Conservation (phyloP, 2,888 invertebrate genomes). For the Agapetus fuscipes region DNA sequence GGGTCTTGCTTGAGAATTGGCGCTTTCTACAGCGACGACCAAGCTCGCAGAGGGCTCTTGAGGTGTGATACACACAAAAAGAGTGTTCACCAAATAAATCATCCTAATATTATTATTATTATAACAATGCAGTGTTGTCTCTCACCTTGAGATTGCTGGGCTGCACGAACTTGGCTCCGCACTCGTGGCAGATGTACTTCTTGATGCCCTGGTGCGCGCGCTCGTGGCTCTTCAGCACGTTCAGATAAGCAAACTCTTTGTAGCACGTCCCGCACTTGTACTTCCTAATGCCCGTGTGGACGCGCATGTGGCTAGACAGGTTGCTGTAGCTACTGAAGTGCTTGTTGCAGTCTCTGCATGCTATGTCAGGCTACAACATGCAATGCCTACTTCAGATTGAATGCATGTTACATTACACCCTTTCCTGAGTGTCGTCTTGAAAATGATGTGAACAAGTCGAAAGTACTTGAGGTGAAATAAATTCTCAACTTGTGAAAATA, state of each 20-base stretch:
- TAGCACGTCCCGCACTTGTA: constrained; percentile 37
- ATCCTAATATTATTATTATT: too few species aligned
- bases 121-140: not conserved
- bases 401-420: too few species aligned
- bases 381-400: not conserved
- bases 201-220: constrained; percentile 39
- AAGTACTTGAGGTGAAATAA: too few species aligned
- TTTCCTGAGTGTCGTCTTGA: too few species aligned
- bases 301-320: constrained; percentile 41
- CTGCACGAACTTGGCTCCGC: constrained; percentile 29
- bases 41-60: too few species aligned
- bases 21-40: too few species aligned
- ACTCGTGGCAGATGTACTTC: constrained; percentile 38
- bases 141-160: constrained; percentile 19
- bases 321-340: constrained; percentile 35
- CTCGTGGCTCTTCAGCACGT: constrained; percentile 41
- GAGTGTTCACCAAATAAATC: too few species aligned
- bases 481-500: too few species aligned
- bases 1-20: too few species aligned
- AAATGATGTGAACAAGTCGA: too few species aligned
- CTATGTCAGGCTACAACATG: not conserved
- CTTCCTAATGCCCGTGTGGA: constrained; percentile 38
- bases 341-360: constrained; percentile 16
- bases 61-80: too few species aligned
- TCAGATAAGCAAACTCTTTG: constrained; percentile 43